Conservation (phyloP, 2,113 vertebrate genomes). For the Neodon shergylaensis region DNA sequence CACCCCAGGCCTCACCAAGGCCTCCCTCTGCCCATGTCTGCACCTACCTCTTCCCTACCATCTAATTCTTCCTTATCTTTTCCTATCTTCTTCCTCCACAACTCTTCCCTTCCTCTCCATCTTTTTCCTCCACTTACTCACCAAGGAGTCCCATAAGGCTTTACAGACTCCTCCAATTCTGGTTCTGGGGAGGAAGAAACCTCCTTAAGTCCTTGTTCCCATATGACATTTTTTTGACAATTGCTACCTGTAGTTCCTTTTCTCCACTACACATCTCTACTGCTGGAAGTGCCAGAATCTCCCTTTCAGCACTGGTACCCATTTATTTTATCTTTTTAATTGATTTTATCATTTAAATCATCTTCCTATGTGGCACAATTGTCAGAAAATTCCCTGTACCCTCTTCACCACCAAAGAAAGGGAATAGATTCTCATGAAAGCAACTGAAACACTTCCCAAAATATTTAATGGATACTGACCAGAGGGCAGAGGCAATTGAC, state of each 20-base stretch:
- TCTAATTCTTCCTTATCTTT: background rate
- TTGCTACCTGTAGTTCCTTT: background rate
- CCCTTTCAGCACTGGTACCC: background rate
- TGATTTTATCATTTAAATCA: background rate
- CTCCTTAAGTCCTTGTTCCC: background rate
- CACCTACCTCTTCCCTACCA: background rate
- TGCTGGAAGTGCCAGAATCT: background rate
- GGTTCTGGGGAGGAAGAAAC: background rate
- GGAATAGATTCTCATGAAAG: background rate
- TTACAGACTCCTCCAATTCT: background rate
- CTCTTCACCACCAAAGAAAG: background rate
- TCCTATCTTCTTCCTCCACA: background rate
- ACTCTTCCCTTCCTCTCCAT: background rate
- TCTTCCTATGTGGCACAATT: background rate
- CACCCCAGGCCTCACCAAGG: background rate
- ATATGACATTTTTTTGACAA: background rate
- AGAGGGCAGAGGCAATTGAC: too few relatives aligned
- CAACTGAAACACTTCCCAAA: background rate
- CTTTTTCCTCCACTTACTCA: background rate
- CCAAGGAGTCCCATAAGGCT: background rate
- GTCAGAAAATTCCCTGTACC: too few relatives aligned
- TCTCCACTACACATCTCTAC: background rate
- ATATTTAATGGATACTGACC: background rate
- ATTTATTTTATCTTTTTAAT: background rate
- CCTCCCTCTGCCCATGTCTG: background rate